Evolutionary conservation across 2,888 invertebrate genomes (phyloP).

Genomic region (Drosophila prostipennis): DNA sequence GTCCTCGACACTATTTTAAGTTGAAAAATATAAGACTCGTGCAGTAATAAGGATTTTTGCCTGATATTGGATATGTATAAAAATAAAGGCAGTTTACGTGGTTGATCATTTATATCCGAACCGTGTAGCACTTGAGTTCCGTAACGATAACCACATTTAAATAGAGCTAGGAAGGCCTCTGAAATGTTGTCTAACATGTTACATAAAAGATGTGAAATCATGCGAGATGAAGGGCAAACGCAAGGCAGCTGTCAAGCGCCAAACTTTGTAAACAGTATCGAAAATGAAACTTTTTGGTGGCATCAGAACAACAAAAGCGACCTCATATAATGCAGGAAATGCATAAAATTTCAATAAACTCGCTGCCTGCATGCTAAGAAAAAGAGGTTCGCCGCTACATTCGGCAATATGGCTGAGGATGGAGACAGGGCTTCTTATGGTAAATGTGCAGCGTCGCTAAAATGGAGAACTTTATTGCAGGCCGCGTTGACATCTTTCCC

Average conservation of each 20-base stretch:
- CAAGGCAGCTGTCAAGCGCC: constrained; percentile 27
- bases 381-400: constrained; percentile 6
- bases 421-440: constrained; percentile 5
- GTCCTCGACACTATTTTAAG: no score
- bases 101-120: no score
- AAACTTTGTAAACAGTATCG: constrained; percentile 31
- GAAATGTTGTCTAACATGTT: constrained; percentile 6
- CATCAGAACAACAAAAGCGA: constrained; percentile 11
- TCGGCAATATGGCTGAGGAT: not conserved
- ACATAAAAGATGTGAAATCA: constrained; percentile 35
- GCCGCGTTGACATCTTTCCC: constrained; percentile 38
- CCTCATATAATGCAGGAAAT: constrained; percentile 60
- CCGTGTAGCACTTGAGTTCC: not conserved
- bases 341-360: constrained; percentile 71
- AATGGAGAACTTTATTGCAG: constrained; percentile 58
- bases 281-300: constrained; percentile 37
- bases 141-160: not conserved
- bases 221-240: constrained; percentile 19
- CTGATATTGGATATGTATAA: no score
- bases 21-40: no score
- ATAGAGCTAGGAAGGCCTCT: not conserved
- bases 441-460: constrained; percentile 59
- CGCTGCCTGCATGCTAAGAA: constrained; percentile 26
- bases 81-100: no score
- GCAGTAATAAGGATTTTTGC: no score